A percentile compares a stretch with the other conserved stretches of the same genome.
Conservation (phyloP, 2,888 invertebrate genomes). For the Tethea ocularis region DNA sequence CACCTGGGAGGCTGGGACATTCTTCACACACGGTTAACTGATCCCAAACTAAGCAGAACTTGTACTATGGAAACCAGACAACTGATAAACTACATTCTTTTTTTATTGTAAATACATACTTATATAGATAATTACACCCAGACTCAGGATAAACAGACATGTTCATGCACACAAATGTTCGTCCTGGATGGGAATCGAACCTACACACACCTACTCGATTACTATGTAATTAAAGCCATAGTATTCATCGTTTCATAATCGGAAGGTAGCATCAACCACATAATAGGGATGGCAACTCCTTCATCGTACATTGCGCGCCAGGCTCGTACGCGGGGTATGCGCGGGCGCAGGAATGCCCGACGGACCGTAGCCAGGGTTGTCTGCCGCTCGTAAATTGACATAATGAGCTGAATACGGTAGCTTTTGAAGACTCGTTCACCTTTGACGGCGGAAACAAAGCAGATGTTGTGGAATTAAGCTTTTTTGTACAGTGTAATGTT, state of each 20-base stretch:
- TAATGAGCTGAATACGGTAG: constrained; percentile 5
- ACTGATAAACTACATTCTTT: no score
- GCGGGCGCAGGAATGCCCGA: constrained; percentile 12
- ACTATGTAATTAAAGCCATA: neutral
- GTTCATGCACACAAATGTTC: no score
- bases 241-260: neutral
- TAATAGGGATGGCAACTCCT: constrained; percentile 1
- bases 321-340: constrained; percentile 8
- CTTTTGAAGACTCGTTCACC: neutral
- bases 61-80: no score
- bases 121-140: no score
- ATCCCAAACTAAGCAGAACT: no score
- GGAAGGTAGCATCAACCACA: neutral
- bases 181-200: no score
- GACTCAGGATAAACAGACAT: no score
- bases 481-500: neutral
- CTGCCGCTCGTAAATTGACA: constrained; percentile 4
- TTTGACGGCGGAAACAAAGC: neutral
- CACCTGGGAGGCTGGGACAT: no score
- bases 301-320: neutral
- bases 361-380: constrained; percentile 5
- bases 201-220: neutral
- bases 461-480: neutral
- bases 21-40: no score
- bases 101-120: no score